Base-by-base conservation (phyloP, 2,113 vertebrate species). In the Sialia sialis region DNA sequence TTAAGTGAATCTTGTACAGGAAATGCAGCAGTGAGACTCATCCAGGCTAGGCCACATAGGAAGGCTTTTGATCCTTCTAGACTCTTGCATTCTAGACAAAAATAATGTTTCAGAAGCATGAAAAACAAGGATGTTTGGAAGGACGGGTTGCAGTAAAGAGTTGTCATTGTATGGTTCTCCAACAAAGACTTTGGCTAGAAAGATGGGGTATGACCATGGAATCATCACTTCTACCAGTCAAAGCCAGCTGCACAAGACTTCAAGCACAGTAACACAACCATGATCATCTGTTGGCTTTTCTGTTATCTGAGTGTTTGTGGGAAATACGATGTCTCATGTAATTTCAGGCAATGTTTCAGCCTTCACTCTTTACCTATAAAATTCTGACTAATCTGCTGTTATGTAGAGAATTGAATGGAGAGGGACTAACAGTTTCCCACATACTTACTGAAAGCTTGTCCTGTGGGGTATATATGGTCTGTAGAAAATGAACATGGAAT, bases 201-300 rank as follows among this genome's bases (percentile, higher is more conserved):
- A 68, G 51, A 23, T 34, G 52, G 52, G 11, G 4, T 20, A 8
- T 48, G 36, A 39, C n/a, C 43, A 7, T 21, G 34, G 58, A 78
- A n/a, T 78, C 25, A 34, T 34, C 13, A 36, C 89, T 96, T 96
- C 91, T 81, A 86, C 84, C 56, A 69, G 64, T 27, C 55, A 96
- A 94, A 95, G 4, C 25, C 64, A 79, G 70, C 77, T 95, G 90
- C 66, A 77, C 13, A 46, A 73, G 87, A 39, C 56, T 44, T 76
- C 75, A 84, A 92, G 78, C 64, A 56, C 41, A 77, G 30, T 23
- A 66, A 43, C 13, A 43, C 0, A 0, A 10, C 49, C 19, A 46
- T 0, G 4, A 74, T 49, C 16, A 39, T 60, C 69, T 95, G 84
- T 75, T 96, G 87, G 52, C 39, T 92, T 96, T 96, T 94, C 86